phyloP scores from a whole-genome alignment of 2,888 invertebrate genomes.

The Odontocolon sp. region DNA sequence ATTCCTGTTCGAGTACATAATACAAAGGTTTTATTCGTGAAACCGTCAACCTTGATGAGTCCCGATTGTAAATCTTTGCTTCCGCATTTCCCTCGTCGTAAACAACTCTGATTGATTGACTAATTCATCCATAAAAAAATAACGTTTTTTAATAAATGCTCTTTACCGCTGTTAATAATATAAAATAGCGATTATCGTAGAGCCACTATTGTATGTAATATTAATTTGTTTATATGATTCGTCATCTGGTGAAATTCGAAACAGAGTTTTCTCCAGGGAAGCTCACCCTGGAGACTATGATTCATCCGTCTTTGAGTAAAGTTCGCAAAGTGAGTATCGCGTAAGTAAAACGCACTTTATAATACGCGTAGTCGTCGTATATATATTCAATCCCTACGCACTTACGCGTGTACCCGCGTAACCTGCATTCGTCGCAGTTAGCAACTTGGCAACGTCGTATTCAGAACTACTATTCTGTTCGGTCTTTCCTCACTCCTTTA shows the following conservation, averaged over 20 bases:
- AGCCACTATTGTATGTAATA: too few relatives aligned
- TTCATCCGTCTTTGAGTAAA: too few relatives aligned
- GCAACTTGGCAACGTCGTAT: slow-evolving; percentile 74
- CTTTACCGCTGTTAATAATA: too few relatives aligned
- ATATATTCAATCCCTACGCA: slow-evolving; percentile 23
- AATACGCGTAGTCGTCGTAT: not conserved
- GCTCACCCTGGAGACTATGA: too few relatives aligned
- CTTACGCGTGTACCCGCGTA: slow-evolving; percentile 42
- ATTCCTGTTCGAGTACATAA: too few relatives aligned
- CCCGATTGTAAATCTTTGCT: not conserved
- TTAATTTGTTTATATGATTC: too few relatives aligned
- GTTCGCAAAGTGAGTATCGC: too few relatives aligned
- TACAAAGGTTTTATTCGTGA: too few relatives aligned
- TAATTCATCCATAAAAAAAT: not conserved
- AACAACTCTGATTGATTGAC: not conserved
- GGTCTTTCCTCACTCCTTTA: slow-evolving; percentile 57
- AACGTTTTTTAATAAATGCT: too few relatives aligned
- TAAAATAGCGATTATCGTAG: too few relatives aligned
- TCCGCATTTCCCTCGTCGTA: slow-evolving; percentile 14
- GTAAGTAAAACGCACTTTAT: not conserved
- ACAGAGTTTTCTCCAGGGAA: too few relatives aligned
- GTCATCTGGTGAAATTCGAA: too few relatives aligned
- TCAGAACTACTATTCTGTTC: slow-evolving; percentile 55
- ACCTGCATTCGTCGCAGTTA: slow-evolving; percentile 55
- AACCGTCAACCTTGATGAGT: not conserved